phyloP scores from a whole-genome alignment of 2,797 vertebrate species.

The Selene dorsalis region DNA sequence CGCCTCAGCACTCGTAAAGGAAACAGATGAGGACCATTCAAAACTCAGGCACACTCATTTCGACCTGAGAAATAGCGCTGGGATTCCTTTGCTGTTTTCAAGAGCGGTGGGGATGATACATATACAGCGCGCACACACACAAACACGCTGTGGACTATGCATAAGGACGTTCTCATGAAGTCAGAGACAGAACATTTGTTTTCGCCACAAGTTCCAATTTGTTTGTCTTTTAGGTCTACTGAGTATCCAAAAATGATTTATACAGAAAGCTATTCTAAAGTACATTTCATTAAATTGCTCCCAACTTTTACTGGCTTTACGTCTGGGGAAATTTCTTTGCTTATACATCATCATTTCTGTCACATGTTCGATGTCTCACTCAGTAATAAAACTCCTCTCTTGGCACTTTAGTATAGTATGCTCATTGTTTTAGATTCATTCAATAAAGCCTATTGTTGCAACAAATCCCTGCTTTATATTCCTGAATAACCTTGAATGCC shows the following conservation, averaged over 20 bases:
- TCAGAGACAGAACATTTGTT: neutral
- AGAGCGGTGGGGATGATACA: conserved; percentile 14
- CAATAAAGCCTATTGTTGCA: conserved; percentile 68
- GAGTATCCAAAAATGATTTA: neutral
- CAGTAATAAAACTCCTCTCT: conserved; percentile 19
- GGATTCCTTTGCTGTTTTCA: conserved; percentile 35
- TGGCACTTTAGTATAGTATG: conserved; percentile 41
- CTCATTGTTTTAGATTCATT: conserved; percentile 60
- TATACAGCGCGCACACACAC: neutral
- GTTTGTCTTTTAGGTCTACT: neutral
- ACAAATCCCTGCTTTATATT: conserved; percentile 76
- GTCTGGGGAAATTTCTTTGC: neutral
- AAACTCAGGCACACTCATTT: conserved; percentile 55
- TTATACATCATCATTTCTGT: conserved; percentile 1
- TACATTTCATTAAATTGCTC: neutral
- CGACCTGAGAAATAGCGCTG: conserved; percentile 48
- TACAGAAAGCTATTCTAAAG: conserved; percentile 2
- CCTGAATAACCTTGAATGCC: conserved; percentile 79
- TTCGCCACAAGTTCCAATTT: neutral
- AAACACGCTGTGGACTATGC: neutral
- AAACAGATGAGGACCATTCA: conserved; percentile 72
- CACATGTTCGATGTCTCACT: conserved; percentile 21
- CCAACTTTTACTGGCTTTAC: neutral
- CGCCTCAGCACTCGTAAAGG: conserved; percentile 63
- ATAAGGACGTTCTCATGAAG: neutral